Evolutionary conservation across 2,797 vertebrate genomes (phyloP).

Genomic region (Nasua narica): DNA sequence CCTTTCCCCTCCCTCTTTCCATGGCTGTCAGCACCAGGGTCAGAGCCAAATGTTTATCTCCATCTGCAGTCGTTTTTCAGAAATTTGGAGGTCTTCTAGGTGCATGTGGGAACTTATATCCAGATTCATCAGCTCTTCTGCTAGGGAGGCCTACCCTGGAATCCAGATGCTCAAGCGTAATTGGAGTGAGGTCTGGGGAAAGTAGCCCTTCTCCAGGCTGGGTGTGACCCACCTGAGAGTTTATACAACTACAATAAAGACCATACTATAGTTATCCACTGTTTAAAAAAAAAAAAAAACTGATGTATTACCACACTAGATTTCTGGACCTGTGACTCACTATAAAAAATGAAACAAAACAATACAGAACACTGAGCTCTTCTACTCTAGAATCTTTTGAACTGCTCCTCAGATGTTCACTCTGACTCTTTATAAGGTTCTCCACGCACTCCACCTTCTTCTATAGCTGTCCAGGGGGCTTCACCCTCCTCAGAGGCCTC

Average conservation of each 20-base stretch:
- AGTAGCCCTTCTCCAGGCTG: neutral
- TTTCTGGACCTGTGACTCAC: neutral
- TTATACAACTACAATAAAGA: neutral
- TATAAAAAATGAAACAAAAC: neutral
- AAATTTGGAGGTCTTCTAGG: neutral
- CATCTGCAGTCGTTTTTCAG: neutral
- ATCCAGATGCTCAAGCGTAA: neutral
- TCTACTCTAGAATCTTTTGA: neutral
- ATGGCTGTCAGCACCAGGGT: conserved; percentile 36
- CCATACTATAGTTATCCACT: neutral
- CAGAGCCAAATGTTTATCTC: conserved; percentile 23
- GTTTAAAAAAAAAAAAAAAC: conserved; percentile 15
- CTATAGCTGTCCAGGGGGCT: neutral
- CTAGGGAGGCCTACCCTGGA: neutral
- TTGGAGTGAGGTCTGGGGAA: neutral
- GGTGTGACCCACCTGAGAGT: neutral
- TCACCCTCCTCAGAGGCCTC: neutral
- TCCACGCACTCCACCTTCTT: neutral
- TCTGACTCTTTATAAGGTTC: neutral
- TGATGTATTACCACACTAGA: neutral
- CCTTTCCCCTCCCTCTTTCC: neutral
- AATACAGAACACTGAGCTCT: neutral
- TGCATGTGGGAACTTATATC: neutral
- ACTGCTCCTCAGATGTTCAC: neutral
- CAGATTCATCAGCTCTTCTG: neutral